Evolutionary conservation across 2,113 vertebrate species (phyloP).

Genomic region (Pseudopodoces humilis): DNA sequence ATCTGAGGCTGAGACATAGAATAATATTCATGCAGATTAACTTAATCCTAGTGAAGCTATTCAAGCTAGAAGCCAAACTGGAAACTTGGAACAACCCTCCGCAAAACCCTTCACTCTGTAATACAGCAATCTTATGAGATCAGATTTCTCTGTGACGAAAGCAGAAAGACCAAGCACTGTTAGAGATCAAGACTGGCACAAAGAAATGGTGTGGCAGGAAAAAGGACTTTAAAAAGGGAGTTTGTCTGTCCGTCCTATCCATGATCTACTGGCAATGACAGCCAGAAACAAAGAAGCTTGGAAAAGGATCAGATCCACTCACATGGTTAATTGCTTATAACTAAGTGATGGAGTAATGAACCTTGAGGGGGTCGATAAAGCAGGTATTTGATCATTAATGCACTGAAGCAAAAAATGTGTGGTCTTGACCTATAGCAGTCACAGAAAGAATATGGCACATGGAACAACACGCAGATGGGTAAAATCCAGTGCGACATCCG

Average conservation of each 20-base stretch:
- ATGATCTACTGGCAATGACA: not conserved
- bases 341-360: not conserved
- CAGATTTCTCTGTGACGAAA: not conserved
- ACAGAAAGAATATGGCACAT: not conserved
- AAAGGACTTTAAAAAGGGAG: not conserved
- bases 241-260: not conserved
- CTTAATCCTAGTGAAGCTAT: not conserved
- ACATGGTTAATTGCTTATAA: not conserved
- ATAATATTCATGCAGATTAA: not conserved
- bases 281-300: not conserved
- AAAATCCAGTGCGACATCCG: not conserved
- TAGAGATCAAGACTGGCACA: not conserved
- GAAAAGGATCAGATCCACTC: not conserved
- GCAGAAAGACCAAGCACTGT: not conserved
- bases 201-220: not conserved
- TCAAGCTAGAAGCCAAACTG: not conserved
- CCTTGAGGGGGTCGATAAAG: not conserved
- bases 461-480: not conserved
- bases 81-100: not conserved
- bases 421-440: not conserved
- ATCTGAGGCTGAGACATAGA: not conserved
- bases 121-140: not conserved
- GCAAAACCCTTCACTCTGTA: not conserved
- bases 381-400: not conserved
- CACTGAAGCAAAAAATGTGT: not conserved